Evolutionary conservation across 2,888 invertebrate species (phyloP).

Genomic region (Lampropteryx suffumata): DNA sequence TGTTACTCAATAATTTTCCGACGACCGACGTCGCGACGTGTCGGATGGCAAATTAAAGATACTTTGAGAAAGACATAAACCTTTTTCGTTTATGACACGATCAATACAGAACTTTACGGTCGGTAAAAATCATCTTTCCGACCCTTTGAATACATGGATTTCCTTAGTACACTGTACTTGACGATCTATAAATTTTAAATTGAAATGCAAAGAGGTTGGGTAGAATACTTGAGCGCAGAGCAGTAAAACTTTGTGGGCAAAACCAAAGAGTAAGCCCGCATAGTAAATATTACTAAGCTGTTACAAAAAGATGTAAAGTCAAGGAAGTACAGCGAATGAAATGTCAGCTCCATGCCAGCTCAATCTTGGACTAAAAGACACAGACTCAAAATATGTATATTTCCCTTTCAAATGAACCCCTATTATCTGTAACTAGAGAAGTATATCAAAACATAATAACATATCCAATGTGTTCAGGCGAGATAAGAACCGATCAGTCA

Average conservation of each 20-base stretch:
- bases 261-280: no score
- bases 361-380: no score
- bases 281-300: no score
- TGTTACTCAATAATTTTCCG: slow-evolving; percentile 18
- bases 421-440: no score
- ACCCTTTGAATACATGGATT: slow-evolving; percentile 23
- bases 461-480: slow-evolving; percentile 8
- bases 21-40: slow-evolving; percentile 6
- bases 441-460: not conserved
- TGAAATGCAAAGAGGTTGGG: not conserved
- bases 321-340: no score
- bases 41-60: slow-evolving; percentile 20
- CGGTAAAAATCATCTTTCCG: slow-evolving; percentile 21
- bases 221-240: not conserved
- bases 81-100: slow-evolving; percentile 17
- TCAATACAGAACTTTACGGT: slow-evolving; percentile 19
- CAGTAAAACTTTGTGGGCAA: not conserved
- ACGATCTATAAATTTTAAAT: slow-evolving; percentile 14
- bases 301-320: no score
- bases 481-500: slow-evolving; percentile 25
- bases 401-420: no score
- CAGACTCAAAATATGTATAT: no score
- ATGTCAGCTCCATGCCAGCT: no score
- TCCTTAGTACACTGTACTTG: slow-evolving; percentile 6
- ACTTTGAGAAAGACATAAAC: slow-evolving; percentile 12